Evolutionary conservation across 2,888 invertebrate species (phyloP).

Genomic region (Caenorhabditis afra): DNA sequence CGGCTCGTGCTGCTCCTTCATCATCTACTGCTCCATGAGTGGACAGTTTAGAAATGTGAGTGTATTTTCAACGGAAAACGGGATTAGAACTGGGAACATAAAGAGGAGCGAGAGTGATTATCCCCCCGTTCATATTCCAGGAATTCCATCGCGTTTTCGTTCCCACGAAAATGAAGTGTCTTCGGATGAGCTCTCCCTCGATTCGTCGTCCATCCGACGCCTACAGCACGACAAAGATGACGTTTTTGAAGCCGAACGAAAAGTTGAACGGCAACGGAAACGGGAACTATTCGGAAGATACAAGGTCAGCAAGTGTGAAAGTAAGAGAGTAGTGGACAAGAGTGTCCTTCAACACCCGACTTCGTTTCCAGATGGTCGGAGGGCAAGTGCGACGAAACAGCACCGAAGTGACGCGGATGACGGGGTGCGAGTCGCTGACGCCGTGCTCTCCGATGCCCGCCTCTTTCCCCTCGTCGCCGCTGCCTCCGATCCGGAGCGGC

Average conservation of each 20-base stretch:
- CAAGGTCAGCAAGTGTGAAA: conserved; percentile 57
- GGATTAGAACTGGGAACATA: too few relatives aligned
- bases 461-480: conserved; percentile 55
- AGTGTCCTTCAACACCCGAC: too few relatives aligned
- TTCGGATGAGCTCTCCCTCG: conserved; percentile 44
- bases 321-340: conserved; percentile 8
- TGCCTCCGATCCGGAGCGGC: conserved; percentile 44
- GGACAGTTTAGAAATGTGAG: conserved; percentile 81
- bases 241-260: conserved; percentile 52
- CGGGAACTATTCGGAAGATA: conserved; percentile 51
- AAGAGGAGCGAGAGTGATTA: not conserved
- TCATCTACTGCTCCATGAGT: conserved; percentile 83
- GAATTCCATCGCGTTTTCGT: conserved; percentile 80
- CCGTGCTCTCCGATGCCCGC: conserved; percentile 53
- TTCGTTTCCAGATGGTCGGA: conserved; percentile 49
- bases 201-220: conserved; percentile 68
- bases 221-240: conserved; percentile 68
- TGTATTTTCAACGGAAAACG: too few relatives aligned
- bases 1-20: conserved; percentile 82
- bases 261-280: conserved; percentile 26
- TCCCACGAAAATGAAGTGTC: conserved; percentile 66
- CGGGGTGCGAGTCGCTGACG: conserved; percentile 50
- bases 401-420: conserved; percentile 61
- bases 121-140: conserved; percentile 60
- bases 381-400: conserved; percentile 57